Conservation (phyloP, 2,113 vertebrate species). For the Hyla sarda region DNA sequence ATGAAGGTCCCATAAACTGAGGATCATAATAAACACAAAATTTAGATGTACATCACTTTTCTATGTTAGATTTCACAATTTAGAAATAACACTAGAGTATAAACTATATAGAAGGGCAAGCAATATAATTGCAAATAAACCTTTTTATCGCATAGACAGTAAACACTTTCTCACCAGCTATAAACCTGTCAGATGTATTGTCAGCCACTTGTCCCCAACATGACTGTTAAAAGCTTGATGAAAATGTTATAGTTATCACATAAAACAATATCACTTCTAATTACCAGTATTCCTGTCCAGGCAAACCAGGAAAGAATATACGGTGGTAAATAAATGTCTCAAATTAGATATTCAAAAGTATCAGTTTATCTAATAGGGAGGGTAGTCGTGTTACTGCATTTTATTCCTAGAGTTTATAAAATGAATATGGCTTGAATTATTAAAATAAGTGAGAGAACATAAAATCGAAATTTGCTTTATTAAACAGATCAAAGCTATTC, state of each 20-base stretch:
- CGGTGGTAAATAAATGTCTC: conserved; percentile 45
- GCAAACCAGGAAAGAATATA: conserved; percentile 31
- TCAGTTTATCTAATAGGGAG: conserved; percentile 17
- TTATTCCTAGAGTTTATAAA: neutral
- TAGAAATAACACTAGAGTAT: conserved; percentile 37
- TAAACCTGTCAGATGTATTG: conserved; percentile 59
- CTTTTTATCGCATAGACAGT: conserved; percentile 53
- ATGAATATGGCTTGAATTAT: conserved; percentile 1
- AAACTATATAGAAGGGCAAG: conserved; percentile 44
- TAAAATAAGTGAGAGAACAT: neutral
- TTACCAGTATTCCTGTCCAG: conserved; percentile 43
- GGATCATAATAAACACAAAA: conserved; percentile 4
- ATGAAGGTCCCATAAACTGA: too few species aligned
- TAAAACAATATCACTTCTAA: conserved; percentile 57
- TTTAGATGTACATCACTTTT: neutral
- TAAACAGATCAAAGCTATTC: too few species aligned
- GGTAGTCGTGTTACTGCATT: neutral
- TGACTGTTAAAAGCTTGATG: conserved; percentile 57
- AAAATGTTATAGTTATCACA: conserved; percentile 54
- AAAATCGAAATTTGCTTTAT: too few species aligned
- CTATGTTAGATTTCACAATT: conserved; percentile 10
- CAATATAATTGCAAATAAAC: conserved; percentile 57
- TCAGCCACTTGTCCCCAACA: conserved; percentile 54
- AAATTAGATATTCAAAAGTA: conserved; percentile 41
- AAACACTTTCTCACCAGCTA: conserved; percentile 54